Base-by-base conservation (phyloP, 2,113 vertebrate species). In the Poecile atricapillus region DNA sequence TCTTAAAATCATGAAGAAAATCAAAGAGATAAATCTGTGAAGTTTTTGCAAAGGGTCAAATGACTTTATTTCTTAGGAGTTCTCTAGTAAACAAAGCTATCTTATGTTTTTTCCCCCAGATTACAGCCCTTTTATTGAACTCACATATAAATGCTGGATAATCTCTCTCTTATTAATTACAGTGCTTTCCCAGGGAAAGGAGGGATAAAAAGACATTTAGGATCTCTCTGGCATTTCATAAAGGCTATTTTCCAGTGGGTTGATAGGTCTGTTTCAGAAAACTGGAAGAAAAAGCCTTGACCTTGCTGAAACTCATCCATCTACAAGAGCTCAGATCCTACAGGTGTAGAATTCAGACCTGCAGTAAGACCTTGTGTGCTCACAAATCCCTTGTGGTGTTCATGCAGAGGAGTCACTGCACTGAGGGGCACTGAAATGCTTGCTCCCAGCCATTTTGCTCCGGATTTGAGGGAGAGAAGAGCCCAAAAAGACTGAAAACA, bases 331-430 rank as follows among this genome's bases (percentile, higher is more conserved):
- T 89, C 30, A 52, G 0, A 41, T 73, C 47, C 67, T 90, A 30
- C 50, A 80, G 63, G 79, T 55, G 22, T 9, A 71, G 47, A 70
- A 83, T 77, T 59, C 59, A 79, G 50, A 75, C 6, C 25, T 0
- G 0, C 18, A 25, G 35, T 20, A 56, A 79, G 58, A 53, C 19
- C 43, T 59, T 3, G 1, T 18, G n/a, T 24, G 69, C 39, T 78
- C 67, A 39, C 55, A 85, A 35, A 52, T 60, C 80, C 69, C 33
- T 67, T 47, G 3, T 2, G 30, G 33, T 16, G 23, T 21, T 21
- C 0, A 0, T 50, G 53, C 47, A 64, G 62, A 49, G 39, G 19
- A 63, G 39, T 21, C 25, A 31, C 50, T 37, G 78, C 0, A 0
- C 8, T n/a, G 59, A 49, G 52, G 25, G 11, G 15, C 7, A n/a